These are phyloP conservation scores for Trissolcus brochymenae DNA, from an alignment of 2,888 invertebrate genomes.

Conservation along the genomic window DNA sequence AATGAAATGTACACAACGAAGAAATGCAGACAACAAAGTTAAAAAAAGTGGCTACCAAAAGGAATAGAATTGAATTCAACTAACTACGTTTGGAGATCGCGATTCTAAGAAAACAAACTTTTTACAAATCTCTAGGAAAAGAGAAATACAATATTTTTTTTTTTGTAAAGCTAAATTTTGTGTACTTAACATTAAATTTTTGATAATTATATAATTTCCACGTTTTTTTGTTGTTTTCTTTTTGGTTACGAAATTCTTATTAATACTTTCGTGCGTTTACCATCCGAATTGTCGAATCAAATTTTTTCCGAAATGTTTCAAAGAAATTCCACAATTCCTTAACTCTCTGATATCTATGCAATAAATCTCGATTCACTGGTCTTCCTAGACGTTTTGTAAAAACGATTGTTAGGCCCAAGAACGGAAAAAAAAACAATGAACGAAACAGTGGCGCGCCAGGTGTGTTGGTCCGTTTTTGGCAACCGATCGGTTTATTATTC, in stretches of 20 bases:
- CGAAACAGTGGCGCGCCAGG: slow-evolving; percentile 27
- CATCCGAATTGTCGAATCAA: no score
- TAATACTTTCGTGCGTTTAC: no score
- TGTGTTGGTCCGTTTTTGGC: slow-evolving; percentile 16
- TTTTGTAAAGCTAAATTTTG: no score
- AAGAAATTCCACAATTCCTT: no score
- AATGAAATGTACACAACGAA: no score
- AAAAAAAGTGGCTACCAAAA: neutral
- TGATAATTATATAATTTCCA: no score
- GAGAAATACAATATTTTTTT: no score
- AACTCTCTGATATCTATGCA: no score
- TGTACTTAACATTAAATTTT: no score
- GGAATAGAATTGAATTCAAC: neutral
- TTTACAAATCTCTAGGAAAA: slow-evolving; percentile 7
- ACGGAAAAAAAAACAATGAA: slow-evolving; percentile 6
- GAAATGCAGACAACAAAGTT: slow-evolving; percentile 1
- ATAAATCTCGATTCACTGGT: neutral
- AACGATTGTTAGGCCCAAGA: slow-evolving; percentile 1
- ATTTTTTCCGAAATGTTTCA: no score
- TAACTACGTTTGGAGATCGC: slow-evolving; percentile 4
- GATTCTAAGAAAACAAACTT: slow-evolving; percentile 10
- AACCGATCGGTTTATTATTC: neutral
- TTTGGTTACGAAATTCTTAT: neutral
- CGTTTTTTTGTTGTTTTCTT: neutral
- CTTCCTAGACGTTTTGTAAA: neutral